phyloP scores from a whole-genome alignment of 2,797 vertebrate genomes.

The Paguma larvata region DNA sequence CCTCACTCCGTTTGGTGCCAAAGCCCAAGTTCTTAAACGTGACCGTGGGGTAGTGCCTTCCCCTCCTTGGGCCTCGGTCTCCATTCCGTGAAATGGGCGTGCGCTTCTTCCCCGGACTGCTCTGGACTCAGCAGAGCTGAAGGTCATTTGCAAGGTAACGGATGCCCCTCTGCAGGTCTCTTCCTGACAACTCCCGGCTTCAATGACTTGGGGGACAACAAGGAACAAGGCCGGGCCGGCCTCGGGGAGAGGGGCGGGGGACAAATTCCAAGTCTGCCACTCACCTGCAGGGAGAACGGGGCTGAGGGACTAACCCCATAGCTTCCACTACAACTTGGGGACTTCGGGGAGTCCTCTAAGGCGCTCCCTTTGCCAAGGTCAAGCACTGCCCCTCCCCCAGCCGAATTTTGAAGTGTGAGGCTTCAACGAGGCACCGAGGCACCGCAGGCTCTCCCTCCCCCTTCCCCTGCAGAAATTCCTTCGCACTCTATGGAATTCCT shows the following conservation, averaged over 20 bases:
- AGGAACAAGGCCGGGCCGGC: not conserved
- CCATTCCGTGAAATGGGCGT: not conserved
- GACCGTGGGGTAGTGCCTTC: not conserved
- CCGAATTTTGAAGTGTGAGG: constrained; percentile 66
- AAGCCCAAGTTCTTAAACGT: not conserved
- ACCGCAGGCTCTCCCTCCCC: constrained; percentile 58
- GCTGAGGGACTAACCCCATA: not conserved
- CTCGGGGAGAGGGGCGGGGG: not conserved
- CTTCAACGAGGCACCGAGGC: constrained; percentile 70
- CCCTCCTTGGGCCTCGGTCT: not conserved
- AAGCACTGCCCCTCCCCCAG: not conserved
- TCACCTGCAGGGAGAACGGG: not conserved
- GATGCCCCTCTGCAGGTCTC: not conserved
- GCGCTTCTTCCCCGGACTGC: not conserved
- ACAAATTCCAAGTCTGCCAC: not conserved
- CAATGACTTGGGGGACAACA: not conserved
- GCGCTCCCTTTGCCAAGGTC: not conserved
- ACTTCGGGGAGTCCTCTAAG: not conserved
- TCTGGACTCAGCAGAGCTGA: not conserved
- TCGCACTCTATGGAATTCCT: constrained; percentile 77
- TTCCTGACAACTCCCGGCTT: not conserved
- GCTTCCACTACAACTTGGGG: not conserved
- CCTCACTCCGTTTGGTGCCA: not conserved
- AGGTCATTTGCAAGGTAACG: not conserved
- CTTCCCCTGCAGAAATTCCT: constrained; percentile 71